phyloP scores from a whole-genome alignment of 2,797 vertebrate species.

The Oryzias dopingdopingensis region DNA sequence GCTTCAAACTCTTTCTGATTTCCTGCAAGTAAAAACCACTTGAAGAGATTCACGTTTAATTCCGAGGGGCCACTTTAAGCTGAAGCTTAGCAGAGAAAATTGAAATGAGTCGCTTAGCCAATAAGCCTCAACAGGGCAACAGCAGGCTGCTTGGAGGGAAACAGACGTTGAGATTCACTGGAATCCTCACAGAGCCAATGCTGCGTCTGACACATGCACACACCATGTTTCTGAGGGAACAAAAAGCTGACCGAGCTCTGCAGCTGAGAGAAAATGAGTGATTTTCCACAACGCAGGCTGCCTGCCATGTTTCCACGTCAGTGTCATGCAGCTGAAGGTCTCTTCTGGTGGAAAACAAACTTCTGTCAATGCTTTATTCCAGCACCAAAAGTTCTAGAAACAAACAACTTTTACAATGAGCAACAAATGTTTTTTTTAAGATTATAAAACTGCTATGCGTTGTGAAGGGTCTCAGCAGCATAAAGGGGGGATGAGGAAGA shows the following conservation, averaged over 20 bases:
- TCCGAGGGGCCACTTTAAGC: constrained; percentile 46
- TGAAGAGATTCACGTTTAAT: constrained; percentile 43
- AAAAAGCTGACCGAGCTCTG: background rate
- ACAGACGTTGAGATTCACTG: constrained; percentile 5
- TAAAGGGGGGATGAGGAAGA: no score
- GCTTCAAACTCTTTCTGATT: constrained; percentile 43
- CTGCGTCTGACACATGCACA: no score
- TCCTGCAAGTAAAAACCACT: constrained; percentile 29
- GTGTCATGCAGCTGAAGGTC: constrained; percentile 6
- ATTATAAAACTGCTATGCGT: no score
- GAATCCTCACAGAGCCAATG: no score
- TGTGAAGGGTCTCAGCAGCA: no score
- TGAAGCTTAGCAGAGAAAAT: constrained; percentile 24
- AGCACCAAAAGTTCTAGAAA: no score
- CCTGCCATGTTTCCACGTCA: constrained; percentile 36
- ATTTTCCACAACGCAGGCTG: constrained; percentile 21
- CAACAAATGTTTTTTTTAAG: no score
- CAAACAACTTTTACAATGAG: no score
- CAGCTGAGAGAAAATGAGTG: constrained; percentile 22
- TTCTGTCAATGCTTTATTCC: no score
- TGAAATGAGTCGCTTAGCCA: constrained; percentile 41
- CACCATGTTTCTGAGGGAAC: background rate
- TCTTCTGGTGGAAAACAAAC: no score
- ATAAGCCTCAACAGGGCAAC: constrained; percentile 29
- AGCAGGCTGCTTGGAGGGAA: constrained; percentile 1